A percentile compares a stretch with the other conserved stretches of the same genome.
These are phyloP conservation scores for Melikaiella ostensackeni DNA, from an alignment of 2,888 invertebrate species.

Conservation along the genomic window DNA sequence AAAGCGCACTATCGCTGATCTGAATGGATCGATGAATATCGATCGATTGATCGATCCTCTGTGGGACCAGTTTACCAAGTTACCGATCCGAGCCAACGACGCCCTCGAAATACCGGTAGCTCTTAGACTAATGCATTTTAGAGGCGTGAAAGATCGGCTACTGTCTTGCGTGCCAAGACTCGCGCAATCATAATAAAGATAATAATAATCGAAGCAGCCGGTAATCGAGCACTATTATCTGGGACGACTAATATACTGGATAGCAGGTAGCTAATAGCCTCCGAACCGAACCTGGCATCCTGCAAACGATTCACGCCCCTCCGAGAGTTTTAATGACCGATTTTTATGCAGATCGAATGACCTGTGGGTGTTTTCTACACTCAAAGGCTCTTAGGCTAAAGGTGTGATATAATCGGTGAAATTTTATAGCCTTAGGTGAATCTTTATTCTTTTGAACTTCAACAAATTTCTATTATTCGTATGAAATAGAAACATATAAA, in stretches of 20 bases:
- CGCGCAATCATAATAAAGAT: slow-evolving; percentile 42
- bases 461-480: too few species aligned
- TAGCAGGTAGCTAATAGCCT: slow-evolving; percentile 59
- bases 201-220: slow-evolving; percentile 43
- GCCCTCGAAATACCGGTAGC: slow-evolving; percentile 18
- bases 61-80: slow-evolving; percentile 32
- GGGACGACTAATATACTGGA: slow-evolving; percentile 53
- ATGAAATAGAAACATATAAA: too few species aligned
- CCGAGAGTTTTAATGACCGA: slow-evolving; percentile 58
- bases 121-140: slow-evolving; percentile 45
- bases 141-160: slow-evolving; percentile 47
- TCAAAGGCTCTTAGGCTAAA: not conserved
- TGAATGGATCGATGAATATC: slow-evolving; percentile 55
- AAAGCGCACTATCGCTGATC: slow-evolving; percentile 48
- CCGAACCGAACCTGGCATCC: slow-evolving; percentile 71
- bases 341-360: slow-evolving; percentile 63
- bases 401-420: not conserved
- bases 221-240: slow-evolving; percentile 57
- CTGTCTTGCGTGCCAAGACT: slow-evolving; percentile 48
- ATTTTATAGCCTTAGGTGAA: not conserved
- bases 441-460: not conserved
- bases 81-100: slow-evolving; percentile 13
- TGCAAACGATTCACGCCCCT: slow-evolving; percentile 72
- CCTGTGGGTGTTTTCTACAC: slow-evolving; percentile 5
- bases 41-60: slow-evolving; percentile 53